Conservation (phyloP, 2,888 invertebrate species). For the Pheosia tremula region DNA sequence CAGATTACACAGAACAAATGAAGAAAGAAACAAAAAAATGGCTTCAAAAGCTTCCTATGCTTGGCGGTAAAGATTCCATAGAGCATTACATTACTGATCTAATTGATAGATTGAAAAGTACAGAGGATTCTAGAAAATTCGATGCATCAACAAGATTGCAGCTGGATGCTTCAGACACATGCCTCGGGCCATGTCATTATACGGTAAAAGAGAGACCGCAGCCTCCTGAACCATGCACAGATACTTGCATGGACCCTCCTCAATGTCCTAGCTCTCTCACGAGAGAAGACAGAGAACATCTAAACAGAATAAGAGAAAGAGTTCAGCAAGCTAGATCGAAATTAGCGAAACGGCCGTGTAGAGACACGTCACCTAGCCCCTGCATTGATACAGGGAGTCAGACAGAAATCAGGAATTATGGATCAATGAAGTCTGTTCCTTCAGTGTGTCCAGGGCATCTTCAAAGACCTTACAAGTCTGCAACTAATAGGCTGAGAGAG, state of each 20-base stretch:
- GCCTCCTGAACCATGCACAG: background rate
- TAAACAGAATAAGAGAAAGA: slow-evolving; percentile 50
- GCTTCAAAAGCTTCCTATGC: slow-evolving; percentile 48
- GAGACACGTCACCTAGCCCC: slow-evolving; percentile 35
- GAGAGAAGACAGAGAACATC: slow-evolving; percentile 46
- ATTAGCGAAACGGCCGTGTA: slow-evolving; percentile 13
- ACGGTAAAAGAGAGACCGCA: background rate
- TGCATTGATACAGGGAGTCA: slow-evolving; percentile 43
- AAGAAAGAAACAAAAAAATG: slow-evolving; percentile 49
- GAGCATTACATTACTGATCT: slow-evolving; percentile 36
- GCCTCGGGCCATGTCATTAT: background rate
- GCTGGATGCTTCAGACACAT: slow-evolving; percentile 8
- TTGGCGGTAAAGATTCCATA: slow-evolving; percentile 25
- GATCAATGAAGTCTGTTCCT: background rate
- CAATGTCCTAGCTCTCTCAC: slow-evolving; percentile 41
- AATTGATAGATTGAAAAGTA: slow-evolving; percentile 38
- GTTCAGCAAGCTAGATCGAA: slow-evolving; percentile 8
- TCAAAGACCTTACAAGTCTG: slow-evolving; percentile 11
- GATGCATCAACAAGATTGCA: slow-evolving; percentile 27
- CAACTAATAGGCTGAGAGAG: background rate
- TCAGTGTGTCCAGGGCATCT: slow-evolving; percentile 10
- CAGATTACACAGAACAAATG: slow-evolving; percentile 33
- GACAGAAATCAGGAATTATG: slow-evolving; percentile 34
- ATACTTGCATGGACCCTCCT: slow-evolving; percentile 16
- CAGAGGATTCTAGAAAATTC: slow-evolving; percentile 42